Conservation (phyloP, 2,888 invertebrate species). For the Drosophila limbata region DNA sequence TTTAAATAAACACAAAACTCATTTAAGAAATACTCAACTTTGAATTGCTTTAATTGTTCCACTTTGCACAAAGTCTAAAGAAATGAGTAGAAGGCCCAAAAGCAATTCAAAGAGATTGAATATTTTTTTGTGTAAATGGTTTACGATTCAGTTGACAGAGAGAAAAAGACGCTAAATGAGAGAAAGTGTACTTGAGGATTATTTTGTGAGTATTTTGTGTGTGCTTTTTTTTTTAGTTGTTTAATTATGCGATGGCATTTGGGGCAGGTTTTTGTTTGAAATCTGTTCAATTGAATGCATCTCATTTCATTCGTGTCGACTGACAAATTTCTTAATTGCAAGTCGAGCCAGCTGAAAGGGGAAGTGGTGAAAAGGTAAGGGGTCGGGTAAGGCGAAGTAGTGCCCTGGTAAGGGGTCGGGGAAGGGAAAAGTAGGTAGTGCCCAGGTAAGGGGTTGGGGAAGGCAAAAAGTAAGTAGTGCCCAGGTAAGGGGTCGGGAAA, state of each 20-base stretch:
- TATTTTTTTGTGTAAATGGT: slow-evolving; percentile 24
- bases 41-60: slow-evolving; percentile 15
- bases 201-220: background rate
- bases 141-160: slow-evolving; percentile 42
- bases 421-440: no score
- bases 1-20: background rate
- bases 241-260: slow-evolving; percentile 39
- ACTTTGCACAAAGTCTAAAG: background rate
- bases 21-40: slow-evolving; percentile 1
- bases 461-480: background rate
- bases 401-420: background rate
- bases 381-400: background rate
- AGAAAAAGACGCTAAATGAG: slow-evolving; percentile 22
- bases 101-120: slow-evolving; percentile 18
- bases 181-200: slow-evolving; percentile 15
- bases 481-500: no score
- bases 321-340: slow-evolving; percentile 71
- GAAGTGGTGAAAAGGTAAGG: background rate
- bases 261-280: slow-evolving; percentile 41
- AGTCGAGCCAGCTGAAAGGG: slow-evolving; percentile 46
- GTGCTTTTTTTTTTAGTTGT: slow-evolving; percentile 12
- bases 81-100: slow-evolving; percentile 1
- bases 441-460: background rate
- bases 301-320: slow-evolving; percentile 73
- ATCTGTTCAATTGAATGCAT: slow-evolving; percentile 75